Conservation (phyloP, 1,140 invertebrate species). For the Drosophila cardini region DNA sequence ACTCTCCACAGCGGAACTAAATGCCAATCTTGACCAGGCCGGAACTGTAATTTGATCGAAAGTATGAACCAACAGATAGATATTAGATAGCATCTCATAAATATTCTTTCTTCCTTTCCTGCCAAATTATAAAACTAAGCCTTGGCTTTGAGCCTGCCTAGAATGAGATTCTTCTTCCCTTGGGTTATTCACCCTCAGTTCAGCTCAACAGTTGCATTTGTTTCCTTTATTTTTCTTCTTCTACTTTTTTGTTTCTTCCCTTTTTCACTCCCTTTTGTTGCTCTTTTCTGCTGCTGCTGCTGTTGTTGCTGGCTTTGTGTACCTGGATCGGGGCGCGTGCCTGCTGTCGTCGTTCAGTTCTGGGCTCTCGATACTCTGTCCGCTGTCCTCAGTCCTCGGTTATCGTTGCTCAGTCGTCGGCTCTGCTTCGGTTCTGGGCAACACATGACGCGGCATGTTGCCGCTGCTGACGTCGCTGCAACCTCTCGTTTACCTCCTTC, state of each 20-base stretch:
- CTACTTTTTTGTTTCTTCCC: constrained; percentile 43
- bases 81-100: constrained; percentile 72
- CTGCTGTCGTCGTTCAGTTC: constrained; percentile 75
- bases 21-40: constrained; percentile 72
- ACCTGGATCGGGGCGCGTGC: constrained; percentile 75
- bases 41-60: constrained; percentile 84
- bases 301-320: constrained; percentile 46
- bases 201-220: constrained; percentile 69
- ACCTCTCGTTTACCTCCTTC: background rate
- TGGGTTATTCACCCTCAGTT: constrained; percentile 57
- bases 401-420: background rate
- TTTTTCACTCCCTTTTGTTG: constrained; percentile 35
- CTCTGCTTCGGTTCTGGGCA: constrained; percentile 32
- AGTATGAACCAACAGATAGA: constrained; percentile 37
- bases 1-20: constrained; percentile 69
- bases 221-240: constrained; percentile 29
- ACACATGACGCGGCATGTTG: constrained; percentile 69
- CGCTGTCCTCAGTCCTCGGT: too few species aligned
- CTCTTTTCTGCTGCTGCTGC: constrained; percentile 35
- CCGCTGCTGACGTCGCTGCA: constrained; percentile 26
- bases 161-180: constrained; percentile 58
- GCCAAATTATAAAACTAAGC: constrained; percentile 66
- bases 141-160: constrained; percentile 31
- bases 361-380: constrained; percentile 16
- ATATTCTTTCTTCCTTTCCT: constrained; percentile 73